Evolutionary conservation across 2,797 vertebrate species (phyloP).

Genomic region (Poliocrania exsul): DNA sequence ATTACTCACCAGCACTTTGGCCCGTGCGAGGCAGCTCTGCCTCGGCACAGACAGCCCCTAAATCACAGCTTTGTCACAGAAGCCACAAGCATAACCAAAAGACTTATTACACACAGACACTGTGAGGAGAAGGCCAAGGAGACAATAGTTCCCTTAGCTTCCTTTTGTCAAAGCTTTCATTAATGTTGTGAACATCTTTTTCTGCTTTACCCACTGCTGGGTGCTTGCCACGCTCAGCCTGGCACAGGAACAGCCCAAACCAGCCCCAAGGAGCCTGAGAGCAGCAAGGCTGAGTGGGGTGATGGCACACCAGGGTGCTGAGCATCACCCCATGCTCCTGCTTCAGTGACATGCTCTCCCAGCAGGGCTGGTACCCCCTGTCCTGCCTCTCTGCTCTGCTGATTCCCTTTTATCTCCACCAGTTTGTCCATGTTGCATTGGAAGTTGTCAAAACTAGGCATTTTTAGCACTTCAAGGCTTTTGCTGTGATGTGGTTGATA

Average conservation of each 20-base stretch:
- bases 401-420: accelerated
- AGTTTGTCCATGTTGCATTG: accelerated
- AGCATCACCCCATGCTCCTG: background rate
- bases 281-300: accelerated
- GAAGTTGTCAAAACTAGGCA: background rate
- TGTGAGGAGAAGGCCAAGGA: conserved; percentile 16
- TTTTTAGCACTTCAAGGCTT: background rate
- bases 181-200: background rate
- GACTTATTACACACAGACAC: conserved; percentile 49
- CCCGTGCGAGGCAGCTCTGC: conserved; percentile 26
- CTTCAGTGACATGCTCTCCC: background rate
- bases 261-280: background rate
- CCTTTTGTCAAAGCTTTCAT: conserved; percentile 66
- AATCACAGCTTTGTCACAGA: conserved; percentile 68
- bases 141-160: conserved; percentile 30
- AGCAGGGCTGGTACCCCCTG: accelerated
- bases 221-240: background rate
- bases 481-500: background rate
- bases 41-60: conserved; percentile 55
- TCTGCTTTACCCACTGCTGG: background rate
- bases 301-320: accelerated
- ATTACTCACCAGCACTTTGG: conserved; percentile 56
- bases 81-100: conserved; percentile 63
- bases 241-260: background rate
- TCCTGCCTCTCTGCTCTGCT: background rate